Evolutionary conservation across 1,140 invertebrate genomes (phyloP).

Genomic region (Caenorhabditis latens): DNA sequence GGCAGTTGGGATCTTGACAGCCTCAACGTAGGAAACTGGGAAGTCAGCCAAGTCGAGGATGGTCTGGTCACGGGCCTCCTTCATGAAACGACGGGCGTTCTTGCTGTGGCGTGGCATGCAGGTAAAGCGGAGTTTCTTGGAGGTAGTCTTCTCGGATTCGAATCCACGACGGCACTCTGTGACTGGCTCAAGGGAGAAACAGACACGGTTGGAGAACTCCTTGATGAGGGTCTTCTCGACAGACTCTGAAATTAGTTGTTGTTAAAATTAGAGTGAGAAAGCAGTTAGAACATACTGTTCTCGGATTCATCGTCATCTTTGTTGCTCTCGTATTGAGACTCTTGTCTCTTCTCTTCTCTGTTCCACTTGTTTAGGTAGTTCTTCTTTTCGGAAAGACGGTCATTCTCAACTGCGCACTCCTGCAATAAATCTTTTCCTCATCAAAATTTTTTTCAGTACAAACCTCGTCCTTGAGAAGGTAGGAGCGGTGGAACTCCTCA

Average conservation of each 20-base stretch:
- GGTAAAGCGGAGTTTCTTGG: constrained; percentile 61
- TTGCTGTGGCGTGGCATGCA: constrained; percentile 47
- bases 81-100: constrained; percentile 40
- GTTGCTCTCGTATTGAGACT: constrained; percentile 9
- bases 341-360: constrained; percentile 55
- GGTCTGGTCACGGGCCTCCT: constrained; percentile 23
- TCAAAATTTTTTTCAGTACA: background rate
- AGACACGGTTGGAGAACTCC: constrained; percentile 60
- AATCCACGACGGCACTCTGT: constrained; percentile 58
- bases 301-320: constrained; percentile 1
- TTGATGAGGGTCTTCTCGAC: constrained; percentile 53
- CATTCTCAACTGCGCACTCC: constrained; percentile 46
- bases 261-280: background rate
- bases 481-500: constrained; percentile 63
- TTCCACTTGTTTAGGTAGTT: constrained; percentile 8
- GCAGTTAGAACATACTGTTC: background rate
- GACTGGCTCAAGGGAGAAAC: constrained; percentile 69
- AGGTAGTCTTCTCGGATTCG: background rate
- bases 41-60: constrained; percentile 2
- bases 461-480: constrained; percentile 55
- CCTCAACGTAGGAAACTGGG: constrained; percentile 51
- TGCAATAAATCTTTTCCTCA: background rate
- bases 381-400: constrained; percentile 42
- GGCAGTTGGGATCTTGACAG: constrained; percentile 19
- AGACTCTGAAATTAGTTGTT: constrained; percentile 6